Base-by-base conservation (phyloP, 2,797 vertebrate genomes). In the Notoglanidium macrostoma region DNA sequence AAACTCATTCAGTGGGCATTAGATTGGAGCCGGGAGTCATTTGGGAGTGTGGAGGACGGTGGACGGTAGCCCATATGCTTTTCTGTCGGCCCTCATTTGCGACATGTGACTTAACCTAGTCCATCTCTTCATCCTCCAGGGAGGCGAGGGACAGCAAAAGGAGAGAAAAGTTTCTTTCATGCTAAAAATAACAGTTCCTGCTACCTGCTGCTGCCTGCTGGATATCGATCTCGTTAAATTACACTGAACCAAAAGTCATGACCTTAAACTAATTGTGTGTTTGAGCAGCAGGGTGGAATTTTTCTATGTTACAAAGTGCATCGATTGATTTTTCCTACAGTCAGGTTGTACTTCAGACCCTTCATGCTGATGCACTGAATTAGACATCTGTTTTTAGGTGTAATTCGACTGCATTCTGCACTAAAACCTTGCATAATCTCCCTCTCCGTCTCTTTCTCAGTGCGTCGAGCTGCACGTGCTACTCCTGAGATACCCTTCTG, bases 141-240 rank as follows among this genome's bases (percentile, higher is more conserved):
- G 59, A 81, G 59, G 21, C 29, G 8, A 57, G 8, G 9, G 72
- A 46, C 4, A 67, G 46, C 70, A 40, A 81, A 55, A 44, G 7
- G 46, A 7, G 46, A 46, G 14, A 73, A 85, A 81, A 35, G 32
- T 84, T 77, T 87, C 82, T 72, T 73, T 61, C 68, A 14, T 77
- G 89, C 92, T 94, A 94, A 94, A 94, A 95, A 95, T 94, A 95
- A 70, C 17, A 46, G 83, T 26, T 68, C 73, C 54, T 73, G 87
- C 89, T 67, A 91, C 89, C 91, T 91, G 82, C 46, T 70, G 46
- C 81, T 70, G 92, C 85, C 92, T 90, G 91, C 91, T 87, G 90
- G 90, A 85, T 90, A 95, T 94, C 76, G 93, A 96, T 95, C 93
- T 91, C 80, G 76, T 84, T 89, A 91, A 94, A 94, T 94, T 91